Evolutionary conservation across 2,888 invertebrate species (phyloP), one percentile per base, ranked within the genome.

Genomic region (Antitype chi): DNA sequence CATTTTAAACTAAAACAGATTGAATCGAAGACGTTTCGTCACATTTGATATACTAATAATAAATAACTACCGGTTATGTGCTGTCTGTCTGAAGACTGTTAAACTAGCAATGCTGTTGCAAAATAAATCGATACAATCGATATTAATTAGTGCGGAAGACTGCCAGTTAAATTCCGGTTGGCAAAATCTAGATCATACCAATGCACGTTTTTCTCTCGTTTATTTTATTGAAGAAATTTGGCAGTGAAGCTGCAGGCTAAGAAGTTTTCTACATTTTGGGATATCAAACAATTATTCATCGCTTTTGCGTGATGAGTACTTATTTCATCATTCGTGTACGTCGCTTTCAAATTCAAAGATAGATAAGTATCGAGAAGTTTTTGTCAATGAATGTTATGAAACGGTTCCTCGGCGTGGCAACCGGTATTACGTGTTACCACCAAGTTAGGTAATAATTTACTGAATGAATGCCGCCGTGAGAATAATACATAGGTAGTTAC

Each of bases 351-450:
- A 86, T 62, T 80, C 49, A 80, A 72, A 82, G 75, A 71, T 74
- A 85, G 75, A 75, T 73, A 83, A 74, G 68, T 79, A 87, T 81
- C 79, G 68, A 85, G 74, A 62, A 60, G 70, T 91, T 91, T 90
- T 92, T 90, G 89, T 92, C 91, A 93, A 92, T 93, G 93, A 90
- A 89, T 88, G 86, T 92, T 92, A 91, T 89, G 91, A 91, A 92
- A 92, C 86, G 57, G 80, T 79, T 81, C 69, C 74, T 78, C 78
- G 72, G 78, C 89, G 85, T 82, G 78, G 85, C 86, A 89, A 91
- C 90, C 85, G 85, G 88, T 86, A 88, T 91, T 91, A 92, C 90
- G 89, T 91, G 88, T 89, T 80, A 82, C 84, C 79, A 77, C 78
- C 82, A 84, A 80, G 87, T 90, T 91, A 90, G 87, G 90, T 91